A percentile compares a stretch with the other conserved stretches of the same genome.
These are phyloP conservation scores for Onychomys arenicola DNA, from an alignment of 2,797 vertebrate species.

Conservation along the genomic window DNA sequence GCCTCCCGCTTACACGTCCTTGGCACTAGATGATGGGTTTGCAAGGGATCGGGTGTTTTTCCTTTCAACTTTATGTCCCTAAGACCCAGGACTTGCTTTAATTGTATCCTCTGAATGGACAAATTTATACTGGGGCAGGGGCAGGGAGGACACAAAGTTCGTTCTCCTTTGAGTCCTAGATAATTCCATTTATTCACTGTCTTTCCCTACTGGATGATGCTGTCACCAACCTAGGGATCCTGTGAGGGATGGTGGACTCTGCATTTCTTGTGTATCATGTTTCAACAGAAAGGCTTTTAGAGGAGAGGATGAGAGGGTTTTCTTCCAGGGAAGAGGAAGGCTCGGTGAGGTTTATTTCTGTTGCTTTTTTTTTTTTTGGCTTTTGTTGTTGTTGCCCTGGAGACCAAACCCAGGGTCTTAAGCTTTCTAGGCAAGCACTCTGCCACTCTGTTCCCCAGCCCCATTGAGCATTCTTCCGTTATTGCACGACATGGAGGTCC, in stretches of 20 bases:
- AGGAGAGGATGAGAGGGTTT: background rate
- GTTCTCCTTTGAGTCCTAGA: background rate
- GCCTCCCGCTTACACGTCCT: background rate
- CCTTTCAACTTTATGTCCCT: background rate
- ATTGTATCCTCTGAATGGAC: background rate
- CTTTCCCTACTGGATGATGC: background rate
- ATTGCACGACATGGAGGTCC: background rate
- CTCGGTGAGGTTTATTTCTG: background rate
- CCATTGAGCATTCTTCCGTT: background rate
- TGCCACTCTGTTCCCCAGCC: background rate
- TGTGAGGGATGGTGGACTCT: rapidly evolving
- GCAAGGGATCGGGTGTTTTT: background rate
- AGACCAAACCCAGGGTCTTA: background rate
- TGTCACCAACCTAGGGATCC: background rate
- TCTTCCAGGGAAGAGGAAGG: background rate
- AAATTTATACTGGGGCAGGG: background rate
- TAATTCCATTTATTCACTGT: background rate
- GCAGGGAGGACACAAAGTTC: background rate
- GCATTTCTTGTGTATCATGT: rapidly evolving
- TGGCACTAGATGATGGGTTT: background rate
- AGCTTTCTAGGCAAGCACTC: background rate
- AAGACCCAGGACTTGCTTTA: background rate
- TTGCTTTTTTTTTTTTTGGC: background rate
- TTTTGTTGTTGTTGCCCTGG: background rate
- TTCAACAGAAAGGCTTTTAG: background rate